Percentiles rank a stretch among this genome's conserved stretches.
Conservation (phyloP, 2,797 vertebrate species). For the Sebastes glaucus region DNA sequence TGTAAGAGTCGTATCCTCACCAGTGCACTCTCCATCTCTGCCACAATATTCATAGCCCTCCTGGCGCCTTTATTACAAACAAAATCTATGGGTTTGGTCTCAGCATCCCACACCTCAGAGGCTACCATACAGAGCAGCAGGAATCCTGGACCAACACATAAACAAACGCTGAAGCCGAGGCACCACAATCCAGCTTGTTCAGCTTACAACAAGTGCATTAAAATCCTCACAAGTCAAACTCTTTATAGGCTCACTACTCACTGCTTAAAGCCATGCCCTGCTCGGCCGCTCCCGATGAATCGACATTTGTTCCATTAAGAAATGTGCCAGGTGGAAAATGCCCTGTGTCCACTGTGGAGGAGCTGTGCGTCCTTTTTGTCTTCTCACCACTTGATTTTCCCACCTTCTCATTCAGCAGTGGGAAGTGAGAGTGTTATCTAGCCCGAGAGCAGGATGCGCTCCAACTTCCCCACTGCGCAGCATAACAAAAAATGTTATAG, state of each 20-base stretch:
- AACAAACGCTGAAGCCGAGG: conserved; percentile 17
- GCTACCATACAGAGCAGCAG: conserved; percentile 75
- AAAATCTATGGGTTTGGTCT: conserved; percentile 74
- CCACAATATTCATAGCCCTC: conserved; percentile 71
- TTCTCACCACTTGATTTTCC: conserved; percentile 65
- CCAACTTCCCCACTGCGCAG: conserved; percentile 60
- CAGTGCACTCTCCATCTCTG: conserved; percentile 67
- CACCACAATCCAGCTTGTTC: neutral
- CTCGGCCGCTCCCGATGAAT: conserved; percentile 46
- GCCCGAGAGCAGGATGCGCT: conserved; percentile 62
- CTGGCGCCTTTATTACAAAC: conserved; percentile 74
- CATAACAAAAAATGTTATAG: conserved; percentile 53
- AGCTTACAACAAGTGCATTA: neutral
- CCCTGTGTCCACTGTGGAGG: conserved; percentile 38
- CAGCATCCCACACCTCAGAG: conserved; percentile 65
- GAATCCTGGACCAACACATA: conserved; percentile 63
- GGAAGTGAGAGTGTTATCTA: conserved; percentile 75
- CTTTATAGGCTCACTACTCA: conserved; percentile 53
- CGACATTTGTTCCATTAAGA: conserved; percentile 73
- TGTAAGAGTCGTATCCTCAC: conserved; percentile 57
- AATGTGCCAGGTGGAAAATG: conserved; percentile 54
- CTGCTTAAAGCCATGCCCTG: conserved; percentile 79
- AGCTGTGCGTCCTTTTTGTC: conserved; percentile 62
- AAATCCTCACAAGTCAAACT: conserved; percentile 4
- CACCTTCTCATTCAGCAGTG: conserved; percentile 69